Percentiles rank a stretch among this genome's conserved stretches.
Conservation (phyloP, 2,113 vertebrate species). For the Clarias batrachus region DNA sequence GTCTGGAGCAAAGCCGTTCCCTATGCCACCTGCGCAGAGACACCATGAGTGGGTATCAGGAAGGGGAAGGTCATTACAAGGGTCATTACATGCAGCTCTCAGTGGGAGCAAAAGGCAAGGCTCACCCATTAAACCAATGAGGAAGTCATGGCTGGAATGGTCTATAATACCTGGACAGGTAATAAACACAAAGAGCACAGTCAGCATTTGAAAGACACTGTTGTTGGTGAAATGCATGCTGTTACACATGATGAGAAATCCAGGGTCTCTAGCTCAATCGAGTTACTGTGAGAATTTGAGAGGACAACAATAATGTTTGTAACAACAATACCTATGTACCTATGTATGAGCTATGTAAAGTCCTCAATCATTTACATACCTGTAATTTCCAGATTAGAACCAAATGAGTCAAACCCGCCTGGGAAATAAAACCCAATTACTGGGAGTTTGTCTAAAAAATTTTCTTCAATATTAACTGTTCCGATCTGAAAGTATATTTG, state of each 20-base stretch:
- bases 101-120: neutral
- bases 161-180: slow-evolving; percentile 55
- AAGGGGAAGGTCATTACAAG: neutral
- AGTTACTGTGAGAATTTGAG: too few relatives aligned
- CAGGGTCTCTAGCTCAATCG: neutral
- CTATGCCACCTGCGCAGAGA: slow-evolving; percentile 56
- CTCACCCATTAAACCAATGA: slow-evolving; percentile 65
- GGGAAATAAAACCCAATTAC: slow-evolving; percentile 18
- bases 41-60: neutral
- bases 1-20: slow-evolving; percentile 49
- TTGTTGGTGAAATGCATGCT: neutral
- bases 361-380: slow-evolving; percentile 31
- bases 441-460: neutral
- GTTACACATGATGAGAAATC: neutral
- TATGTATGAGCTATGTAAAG: neutral
- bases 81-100: neutral
- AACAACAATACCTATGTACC: neutral
- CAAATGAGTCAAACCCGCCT: slow-evolving; percentile 55
- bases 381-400: slow-evolving; percentile 60
- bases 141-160: slow-evolving; percentile 60
- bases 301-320: neutral
- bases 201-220: neutral
- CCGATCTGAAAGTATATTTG: neutral
- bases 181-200: neutral
- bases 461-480: neutral